A percentile compares a stretch with the other conserved stretches of the same genome.
Conservation (phyloP, 2,797 vertebrate genomes). For the Sciurus carolinensis region DNA sequence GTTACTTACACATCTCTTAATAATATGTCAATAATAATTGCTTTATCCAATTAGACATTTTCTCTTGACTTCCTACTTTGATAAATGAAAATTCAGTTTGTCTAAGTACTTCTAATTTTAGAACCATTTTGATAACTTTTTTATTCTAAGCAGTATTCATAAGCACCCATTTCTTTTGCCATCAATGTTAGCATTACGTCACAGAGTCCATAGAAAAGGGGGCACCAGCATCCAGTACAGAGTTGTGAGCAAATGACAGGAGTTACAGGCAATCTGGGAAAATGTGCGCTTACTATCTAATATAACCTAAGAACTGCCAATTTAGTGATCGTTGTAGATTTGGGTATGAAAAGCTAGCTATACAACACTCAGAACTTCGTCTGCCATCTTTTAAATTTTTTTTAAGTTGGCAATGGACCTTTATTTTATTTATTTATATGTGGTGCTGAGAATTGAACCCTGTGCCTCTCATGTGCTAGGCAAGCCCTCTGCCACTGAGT, state of each 20-base stretch:
- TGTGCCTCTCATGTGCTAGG: too few relatives aligned
- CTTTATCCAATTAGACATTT: not conserved
- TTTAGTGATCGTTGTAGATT: not conserved
- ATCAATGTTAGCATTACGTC: not conserved
- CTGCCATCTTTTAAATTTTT: too few relatives aligned
- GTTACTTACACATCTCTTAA: not conserved
- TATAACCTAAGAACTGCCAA: not conserved
- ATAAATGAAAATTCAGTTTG: not conserved
- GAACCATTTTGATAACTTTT: not conserved
- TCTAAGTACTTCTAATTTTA: not conserved
- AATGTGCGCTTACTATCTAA: not conserved
- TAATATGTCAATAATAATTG: not conserved
- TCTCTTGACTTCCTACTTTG: not conserved
- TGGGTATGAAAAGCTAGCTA: not conserved
- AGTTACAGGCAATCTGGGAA: not conserved
- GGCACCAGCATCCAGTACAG: not conserved
- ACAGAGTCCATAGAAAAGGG: not conserved
- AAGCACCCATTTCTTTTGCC: not conserved
- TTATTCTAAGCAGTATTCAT: not conserved
- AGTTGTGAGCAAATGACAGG: not conserved
- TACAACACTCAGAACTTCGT: not conserved
- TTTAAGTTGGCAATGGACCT: too few relatives aligned
- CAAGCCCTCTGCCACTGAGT: too few relatives aligned
- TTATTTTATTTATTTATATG: too few relatives aligned
- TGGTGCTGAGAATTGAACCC: too few relatives aligned